Percentiles rank a stretch among this genome's conserved stretches.
phyloP scores from a whole-genome alignment of 2,888 invertebrate genomes.

The Nephrocerus scutellatus region DNA sequence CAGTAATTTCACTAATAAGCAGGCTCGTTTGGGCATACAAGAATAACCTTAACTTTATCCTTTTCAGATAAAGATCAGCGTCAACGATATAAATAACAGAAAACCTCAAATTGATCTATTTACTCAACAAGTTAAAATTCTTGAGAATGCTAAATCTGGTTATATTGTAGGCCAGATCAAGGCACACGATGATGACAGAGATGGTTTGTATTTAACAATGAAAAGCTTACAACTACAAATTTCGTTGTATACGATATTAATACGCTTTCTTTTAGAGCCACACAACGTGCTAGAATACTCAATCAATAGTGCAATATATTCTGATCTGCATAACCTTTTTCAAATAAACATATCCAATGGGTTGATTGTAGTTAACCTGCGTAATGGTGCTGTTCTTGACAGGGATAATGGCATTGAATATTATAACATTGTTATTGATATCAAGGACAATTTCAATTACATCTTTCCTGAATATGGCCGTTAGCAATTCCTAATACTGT shows the following conservation, averaged over 20 bases:
- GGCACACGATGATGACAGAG: conserved; percentile 54
- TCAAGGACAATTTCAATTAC: conserved; percentile 50
- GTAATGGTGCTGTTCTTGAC: conserved; percentile 49
- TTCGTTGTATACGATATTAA: background rate
- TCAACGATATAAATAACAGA: conserved; percentile 58
- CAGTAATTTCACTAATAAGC: too few relatives aligned
- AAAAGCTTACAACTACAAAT: background rate
- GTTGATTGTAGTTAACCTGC: conserved; percentile 48
- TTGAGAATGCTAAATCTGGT: conserved; percentile 50
- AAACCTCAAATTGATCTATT: conserved; percentile 45
- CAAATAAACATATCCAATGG: conserved; percentile 50
- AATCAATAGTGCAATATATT: conserved; percentile 50
- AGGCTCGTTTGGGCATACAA: too few relatives aligned
- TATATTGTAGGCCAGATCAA: conserved; percentile 36
- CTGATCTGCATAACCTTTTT: conserved; percentile 50
- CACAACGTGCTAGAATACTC: conserved; percentile 53
- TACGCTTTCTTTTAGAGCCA: conserved; percentile 35
- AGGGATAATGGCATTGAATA: conserved; percentile 49
- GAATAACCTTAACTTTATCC: conserved; percentile 8
- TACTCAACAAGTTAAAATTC: conserved; percentile 43
- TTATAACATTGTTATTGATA: conserved; percentile 49
- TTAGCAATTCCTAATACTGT: too few relatives aligned
- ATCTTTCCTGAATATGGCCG: conserved; percentile 20
- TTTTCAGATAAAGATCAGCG: conserved; percentile 52
- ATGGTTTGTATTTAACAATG: conserved; percentile 51